phyloP scores from a whole-genome alignment of 1,140 invertebrate species.

The Scaptomyza hsui region DNA sequence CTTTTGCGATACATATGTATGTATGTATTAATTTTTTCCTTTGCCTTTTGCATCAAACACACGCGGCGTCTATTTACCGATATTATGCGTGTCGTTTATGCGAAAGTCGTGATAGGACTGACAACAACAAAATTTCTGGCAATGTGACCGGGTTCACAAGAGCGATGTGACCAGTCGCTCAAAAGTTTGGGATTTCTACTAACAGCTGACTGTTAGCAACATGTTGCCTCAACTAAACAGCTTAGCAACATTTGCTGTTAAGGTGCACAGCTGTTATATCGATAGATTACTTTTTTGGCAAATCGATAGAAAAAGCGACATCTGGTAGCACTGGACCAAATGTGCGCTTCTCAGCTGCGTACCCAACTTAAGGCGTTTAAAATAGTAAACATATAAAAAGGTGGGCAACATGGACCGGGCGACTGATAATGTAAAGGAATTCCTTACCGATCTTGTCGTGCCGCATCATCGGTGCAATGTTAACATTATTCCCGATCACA shows the following conservation, averaged over 20 bases:
- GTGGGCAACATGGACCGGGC: slow-evolving; percentile 27
- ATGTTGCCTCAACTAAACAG: slow-evolving; percentile 9
- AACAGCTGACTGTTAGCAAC: slow-evolving; percentile 39
- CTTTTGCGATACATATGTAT: slow-evolving; percentile 42
- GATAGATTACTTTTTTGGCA: too few species aligned
- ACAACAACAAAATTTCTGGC: slow-evolving; percentile 40
- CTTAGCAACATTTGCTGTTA: neutral
- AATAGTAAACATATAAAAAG: slow-evolving; percentile 17
- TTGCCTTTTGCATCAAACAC: slow-evolving; percentile 49
- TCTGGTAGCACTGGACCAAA: neutral
- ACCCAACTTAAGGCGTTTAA: neutral
- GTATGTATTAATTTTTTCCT: slow-evolving; percentile 41
- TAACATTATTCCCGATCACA: slow-evolving; percentile 77
- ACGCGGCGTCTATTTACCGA: slow-evolving; percentile 49
- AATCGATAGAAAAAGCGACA: too few species aligned
- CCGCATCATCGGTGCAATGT: slow-evolving; percentile 64
- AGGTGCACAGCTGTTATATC: neutral
- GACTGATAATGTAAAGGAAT: slow-evolving; percentile 53
- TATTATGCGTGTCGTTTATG: slow-evolving; percentile 50
- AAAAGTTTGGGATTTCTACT: slow-evolving; percentile 17
- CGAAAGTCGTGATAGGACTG: slow-evolving; percentile 55
- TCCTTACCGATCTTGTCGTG: slow-evolving; percentile 67
- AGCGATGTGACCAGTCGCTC: slow-evolving; percentile 13
- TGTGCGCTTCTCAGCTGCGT: neutral
- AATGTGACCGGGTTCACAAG: slow-evolving; percentile 24